Evolutionary conservation across 2,113 vertebrate genomes (phyloP).

Genomic region (Hippopotamus amphibius): DNA sequence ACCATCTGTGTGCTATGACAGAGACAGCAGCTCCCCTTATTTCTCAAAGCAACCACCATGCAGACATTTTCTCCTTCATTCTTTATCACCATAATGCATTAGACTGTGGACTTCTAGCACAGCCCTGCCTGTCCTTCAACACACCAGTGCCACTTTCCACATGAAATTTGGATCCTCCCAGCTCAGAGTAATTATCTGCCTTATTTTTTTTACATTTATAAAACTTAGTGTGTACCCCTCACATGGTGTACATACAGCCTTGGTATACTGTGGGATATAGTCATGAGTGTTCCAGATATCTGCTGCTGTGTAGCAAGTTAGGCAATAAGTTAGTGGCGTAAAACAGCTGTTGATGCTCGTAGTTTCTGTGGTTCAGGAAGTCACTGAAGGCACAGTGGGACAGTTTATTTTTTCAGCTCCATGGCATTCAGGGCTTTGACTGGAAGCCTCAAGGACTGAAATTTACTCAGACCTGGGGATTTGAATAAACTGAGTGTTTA

Average conservation of each 20-base stretch:
- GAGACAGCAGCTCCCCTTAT: background rate
- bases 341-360: background rate
- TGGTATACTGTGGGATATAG: background rate
- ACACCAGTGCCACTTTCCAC: too few relatives aligned
- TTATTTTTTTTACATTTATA: background rate
- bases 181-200: background rate
- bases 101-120: background rate
- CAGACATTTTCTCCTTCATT: background rate
- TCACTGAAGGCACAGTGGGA: background rate
- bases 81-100: background rate
- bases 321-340: background rate
- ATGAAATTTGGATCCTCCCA: background rate
- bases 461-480: background rate
- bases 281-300: background rate
- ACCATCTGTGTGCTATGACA: background rate
- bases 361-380: background rate
- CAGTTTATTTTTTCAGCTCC: background rate
- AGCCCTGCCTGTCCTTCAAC: background rate
- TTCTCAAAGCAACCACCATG: background rate
- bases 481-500: background rate
- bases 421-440: too few relatives aligned
- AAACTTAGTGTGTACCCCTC: background rate
- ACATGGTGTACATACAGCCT: background rate
- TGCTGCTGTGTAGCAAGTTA: background rate
- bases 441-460: background rate